Evolutionary conservation across 2,888 invertebrate genomes (phyloP), one percentile per base, ranked within the genome.

Genomic region (Lithophane ornitopus): DNA sequence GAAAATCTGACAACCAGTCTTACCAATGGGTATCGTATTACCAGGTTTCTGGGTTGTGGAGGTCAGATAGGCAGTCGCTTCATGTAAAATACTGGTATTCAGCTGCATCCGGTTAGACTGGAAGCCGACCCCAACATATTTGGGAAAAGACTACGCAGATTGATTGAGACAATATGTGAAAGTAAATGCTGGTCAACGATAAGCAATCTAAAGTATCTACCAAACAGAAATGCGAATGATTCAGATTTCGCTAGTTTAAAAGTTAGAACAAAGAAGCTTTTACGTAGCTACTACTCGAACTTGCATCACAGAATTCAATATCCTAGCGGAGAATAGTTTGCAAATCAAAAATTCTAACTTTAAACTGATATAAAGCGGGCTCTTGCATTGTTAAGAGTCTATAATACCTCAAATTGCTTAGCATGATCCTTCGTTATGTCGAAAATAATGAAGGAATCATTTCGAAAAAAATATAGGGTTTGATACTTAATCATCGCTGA

Each of bases 321-420:
- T 78, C 68, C 62, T 79, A 49, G 67, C 41, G 54, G n/a, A 74
- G 81, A 78, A 71, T 74, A 73, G 78, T 85, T 87, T 76, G 70
- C 76, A 62, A 82, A 84, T 87, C 77, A 81, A 85, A 82, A 74
- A 74, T 75, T 58, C 68, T 41, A 81, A 86, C 71, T 82, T 80
- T 69, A 52, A 78, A 76, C 63, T 76, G 81, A 70, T 78, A 78
- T 71, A 59, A 71, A 80, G 77, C 72, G 79, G 66, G 74, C 56
- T 79, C 75, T 70, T 80, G 79, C 70, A 68, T 83, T 85, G 69
- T 79, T 65, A 54, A 73, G 49, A 34, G 34, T 34, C 34, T 34
- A 6, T 0, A 34, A 34, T 34, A 34, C 34, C 6, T 34, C 34
- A 34, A 34, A 34, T 34, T 34, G 4, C 34, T 34, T 34, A 34